Base-by-base conservation (phyloP, 2,888 invertebrate species). In the Drosophila phalerata region DNA sequence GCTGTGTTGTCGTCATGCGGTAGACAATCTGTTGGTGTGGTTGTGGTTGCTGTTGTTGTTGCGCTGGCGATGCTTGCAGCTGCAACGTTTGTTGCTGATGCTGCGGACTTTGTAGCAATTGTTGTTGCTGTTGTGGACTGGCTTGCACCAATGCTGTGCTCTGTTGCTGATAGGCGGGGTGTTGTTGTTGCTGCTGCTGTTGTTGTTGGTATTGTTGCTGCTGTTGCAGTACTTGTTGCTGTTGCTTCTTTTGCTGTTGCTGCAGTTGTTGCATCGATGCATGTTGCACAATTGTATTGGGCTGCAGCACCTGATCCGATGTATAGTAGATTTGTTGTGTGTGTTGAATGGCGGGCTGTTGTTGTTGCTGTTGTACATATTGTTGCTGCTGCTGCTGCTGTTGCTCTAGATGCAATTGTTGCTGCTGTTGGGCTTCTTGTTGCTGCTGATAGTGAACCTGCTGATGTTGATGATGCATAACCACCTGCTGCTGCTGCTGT, bases 261-360 rank as follows among this genome's bases (percentile, higher is more conserved):
- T 85, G 89, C 47, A 85, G 65, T 45, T 88, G 88, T 57, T 81
- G 77, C 63, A 89, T 78, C 28, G 83, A 77, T 1, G 88, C 73
- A 56, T 90, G 91, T 28, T 91, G 91, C 0, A 91, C 89, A 43
- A 90, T 88, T 11, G 91, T 75, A 53, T 78, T 90, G 13, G 90
- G 84, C 55, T 91, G 91, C 10, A 91, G 66, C 8, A 91, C 86
- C 45, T 86, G 91, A 65, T 91, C 91, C 0, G 91, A 89, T 25
- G 91, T 91, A 51, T 91, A 91, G 25, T 91, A 91, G 2, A 91
- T 90, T 71, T 90, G 91, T 25, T 88, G 88, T 0, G 81, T 74
- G 32, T 91, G 91, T 42, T 88, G 81, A 43, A 89, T 72, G 79
- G 85, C 79, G 62, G 83, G 73, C 10, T 72, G 72, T 43, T 82